A percentile compares a stretch with the other conserved stretches of the same genome.
Conservation (phyloP, 2,797 vertebrate species). For the Cephalopachus bancanus region DNA sequence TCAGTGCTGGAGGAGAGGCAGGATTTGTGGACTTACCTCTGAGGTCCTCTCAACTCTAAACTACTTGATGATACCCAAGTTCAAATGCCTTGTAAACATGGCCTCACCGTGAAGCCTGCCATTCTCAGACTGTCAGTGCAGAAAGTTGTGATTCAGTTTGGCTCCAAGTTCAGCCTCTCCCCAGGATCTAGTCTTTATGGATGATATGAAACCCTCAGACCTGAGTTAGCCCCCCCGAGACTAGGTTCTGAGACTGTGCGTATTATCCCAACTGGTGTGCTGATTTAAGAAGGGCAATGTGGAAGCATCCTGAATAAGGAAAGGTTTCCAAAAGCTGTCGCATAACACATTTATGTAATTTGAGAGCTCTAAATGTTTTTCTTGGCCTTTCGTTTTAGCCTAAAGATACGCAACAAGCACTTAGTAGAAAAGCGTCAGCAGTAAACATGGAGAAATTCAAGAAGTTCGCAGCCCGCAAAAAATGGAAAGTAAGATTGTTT, state of each 20-base stretch:
- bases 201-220: background rate
- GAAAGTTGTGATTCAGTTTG: background rate
- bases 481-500: conserved; percentile 96
- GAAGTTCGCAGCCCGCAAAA: conserved; percentile 97
- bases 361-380: conserved; percentile 67
- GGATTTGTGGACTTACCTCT: background rate
- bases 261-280: background rate
- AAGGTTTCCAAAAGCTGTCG: background rate
- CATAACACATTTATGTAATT: background rate
- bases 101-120: background rate
- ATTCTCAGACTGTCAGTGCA: background rate
- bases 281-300: background rate
- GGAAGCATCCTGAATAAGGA: background rate
- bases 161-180: background rate
- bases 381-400: conserved; percentile 90
- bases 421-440: conserved; percentile 98
- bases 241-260: background rate
- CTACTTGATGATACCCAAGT: background rate
- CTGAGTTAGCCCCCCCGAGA: background rate
- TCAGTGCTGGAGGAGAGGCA: background rate
- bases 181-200: background rate
- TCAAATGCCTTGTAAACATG: background rate
- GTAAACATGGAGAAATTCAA: conserved; percentile 99
- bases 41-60: background rate
- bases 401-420: conserved; percentile 97